phyloP scores from a whole-genome alignment of 92 coral and sea anemone genomes.

The Epizoanthus rinbou region DNA sequence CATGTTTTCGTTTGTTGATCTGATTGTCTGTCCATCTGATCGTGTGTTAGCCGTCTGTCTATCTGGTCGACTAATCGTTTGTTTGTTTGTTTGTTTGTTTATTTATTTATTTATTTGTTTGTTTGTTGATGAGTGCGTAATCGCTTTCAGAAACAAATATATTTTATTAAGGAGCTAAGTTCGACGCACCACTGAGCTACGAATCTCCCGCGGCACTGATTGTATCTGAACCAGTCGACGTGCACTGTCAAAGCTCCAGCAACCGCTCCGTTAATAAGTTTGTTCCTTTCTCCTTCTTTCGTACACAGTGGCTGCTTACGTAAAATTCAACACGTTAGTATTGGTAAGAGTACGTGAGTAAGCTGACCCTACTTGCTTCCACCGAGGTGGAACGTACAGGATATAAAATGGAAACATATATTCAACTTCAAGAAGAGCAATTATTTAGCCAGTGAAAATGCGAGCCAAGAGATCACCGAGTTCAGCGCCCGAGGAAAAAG shows the following conservation, averaged over 20 bases:
- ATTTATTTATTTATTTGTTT: not conserved
- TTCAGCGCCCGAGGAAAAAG: no score
- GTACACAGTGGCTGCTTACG: not conserved
- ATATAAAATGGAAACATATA: no score
- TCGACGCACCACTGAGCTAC: constrained; percentile 13
- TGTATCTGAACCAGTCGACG: not conserved
- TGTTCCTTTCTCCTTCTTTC: not conserved
- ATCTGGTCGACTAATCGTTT: no score
- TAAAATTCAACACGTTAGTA: constrained; percentile 10
- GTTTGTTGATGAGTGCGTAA: not conserved
- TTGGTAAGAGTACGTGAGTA: not conserved
- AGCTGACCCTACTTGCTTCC: not conserved
- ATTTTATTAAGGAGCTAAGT: not conserved
- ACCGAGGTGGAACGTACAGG: not conserved
- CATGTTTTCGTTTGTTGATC: no score
- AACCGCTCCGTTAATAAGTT: not conserved
- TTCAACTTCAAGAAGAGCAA: no score
- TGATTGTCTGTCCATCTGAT: no score
- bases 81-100: not conserved
- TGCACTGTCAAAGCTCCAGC: not conserved
- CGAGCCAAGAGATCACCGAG: no score
- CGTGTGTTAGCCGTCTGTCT: no score
- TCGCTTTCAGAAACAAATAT: not conserved
- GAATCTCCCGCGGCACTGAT: not conserved
- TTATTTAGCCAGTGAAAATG: no score